Base-by-base conservation (phyloP, 2,797 vertebrate species). In the Mus minutoides region DNA sequence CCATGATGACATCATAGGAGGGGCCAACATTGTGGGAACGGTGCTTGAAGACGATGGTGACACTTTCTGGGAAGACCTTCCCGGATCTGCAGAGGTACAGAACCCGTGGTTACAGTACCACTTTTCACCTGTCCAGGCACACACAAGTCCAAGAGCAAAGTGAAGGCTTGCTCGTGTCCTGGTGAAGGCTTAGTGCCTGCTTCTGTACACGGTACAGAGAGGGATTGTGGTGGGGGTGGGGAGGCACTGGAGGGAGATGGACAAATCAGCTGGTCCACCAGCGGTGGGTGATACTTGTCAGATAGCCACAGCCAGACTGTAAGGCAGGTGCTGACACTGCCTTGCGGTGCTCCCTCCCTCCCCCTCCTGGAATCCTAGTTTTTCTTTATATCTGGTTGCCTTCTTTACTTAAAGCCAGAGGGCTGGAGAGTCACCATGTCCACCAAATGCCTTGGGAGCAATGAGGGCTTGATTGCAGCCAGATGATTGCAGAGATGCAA, bases 161-260 rank as follows among this genome's bases (percentile, higher is more conserved):
- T 5, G 7, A 7, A 37, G 31, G 64, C 62, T 16, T 78, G 19
- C 29, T 19, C 1, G 0, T 56, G 9, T 24, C 34, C 21, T 13
- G 5, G 49, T 43, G 14, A 54, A 69, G 29, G 73, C 14, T 13
- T 19, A 5, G 34, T 19, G 7, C 26, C n/a, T 34, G 29, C 29
- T 11, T 87, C 46, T 60, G 37, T 29, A 43, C 29, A 40, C 24
- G n/a, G 71, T 24, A 64, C 31, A 52, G 22, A 60, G 19, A 52
- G 4, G 34, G 43, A 13, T 46, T 11, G 16, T 7, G 24, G 46
- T 26, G 26, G 60, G 8, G 58, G 13, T 26, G 0, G 11, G n/a
- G 78, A 46, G 77, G 26, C 2, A 0, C 17, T 3, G 31, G 31
- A 64, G 40, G 78, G 56, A 26, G 1, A 26, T 2, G 0, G 5